Evolutionary conservation across 2,888 invertebrate species (phyloP).

Genomic region (Epinotia bilunana): DNA sequence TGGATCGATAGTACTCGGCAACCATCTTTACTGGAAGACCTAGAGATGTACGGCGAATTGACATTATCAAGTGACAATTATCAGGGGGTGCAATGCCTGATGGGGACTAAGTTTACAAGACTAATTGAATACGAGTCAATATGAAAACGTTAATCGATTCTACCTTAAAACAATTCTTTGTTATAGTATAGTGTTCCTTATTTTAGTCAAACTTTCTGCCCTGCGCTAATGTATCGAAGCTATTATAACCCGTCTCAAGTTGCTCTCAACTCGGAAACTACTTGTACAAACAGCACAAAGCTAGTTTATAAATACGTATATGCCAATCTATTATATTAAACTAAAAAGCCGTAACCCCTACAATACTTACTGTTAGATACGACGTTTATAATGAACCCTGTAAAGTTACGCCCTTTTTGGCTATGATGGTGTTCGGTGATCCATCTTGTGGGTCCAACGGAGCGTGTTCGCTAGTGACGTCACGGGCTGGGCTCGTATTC

Average conservation of each 20-base stretch:
- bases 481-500: background rate
- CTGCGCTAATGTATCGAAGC: constrained; percentile 23
- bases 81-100: too few relatives aligned
- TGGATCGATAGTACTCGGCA: too few relatives aligned
- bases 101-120: too few relatives aligned
- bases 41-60: too few relatives aligned
- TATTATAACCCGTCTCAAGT: constrained; percentile 27
- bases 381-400: background rate
- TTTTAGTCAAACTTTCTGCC: background rate
- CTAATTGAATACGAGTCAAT: too few relatives aligned
- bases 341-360: background rate
- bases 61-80: too few relatives aligned
- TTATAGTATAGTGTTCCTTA: background rate
- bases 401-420: constrained; percentile 2
- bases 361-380: background rate
- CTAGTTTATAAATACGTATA: background rate
- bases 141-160: background rate
- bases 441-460: constrained; percentile 31
- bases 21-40: too few relatives aligned
- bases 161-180: background rate
- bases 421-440: constrained; percentile 22
- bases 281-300: constrained; percentile 18
- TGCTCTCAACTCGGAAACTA: constrained; percentile 26
- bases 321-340: background rate
- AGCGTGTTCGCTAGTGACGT: constrained; percentile 28